A percentile compares a stretch with the other conserved stretches of the same genome.
Conservation (phyloP, 2,888 invertebrate genomes). For the Galerucella nymphaeae region DNA sequence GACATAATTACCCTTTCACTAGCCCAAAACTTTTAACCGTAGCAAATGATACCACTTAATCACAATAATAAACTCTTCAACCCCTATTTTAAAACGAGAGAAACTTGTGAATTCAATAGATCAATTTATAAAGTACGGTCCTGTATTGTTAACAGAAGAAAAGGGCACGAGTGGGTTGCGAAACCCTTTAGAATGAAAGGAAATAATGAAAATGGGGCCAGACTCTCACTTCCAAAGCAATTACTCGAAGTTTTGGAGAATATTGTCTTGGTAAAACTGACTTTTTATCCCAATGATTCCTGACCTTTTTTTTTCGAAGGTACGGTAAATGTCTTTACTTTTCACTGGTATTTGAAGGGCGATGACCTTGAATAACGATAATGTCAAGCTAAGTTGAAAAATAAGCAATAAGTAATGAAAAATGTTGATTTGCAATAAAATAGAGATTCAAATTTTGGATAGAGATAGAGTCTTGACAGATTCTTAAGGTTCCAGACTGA, state of each 20-base stretch:
- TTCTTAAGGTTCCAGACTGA: no score
- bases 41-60: no score
- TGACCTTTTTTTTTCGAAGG: conserved; percentile 16
- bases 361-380: background rate
- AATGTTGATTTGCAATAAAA: no score
- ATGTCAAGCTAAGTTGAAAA: background rate
- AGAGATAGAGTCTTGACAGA: no score
- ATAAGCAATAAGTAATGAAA: no score
- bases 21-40: no score
- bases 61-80: no score
- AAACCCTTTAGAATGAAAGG: conserved; percentile 19
- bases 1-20: no score
- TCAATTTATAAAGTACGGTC: conserved; percentile 19
- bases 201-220: conserved; percentile 30
- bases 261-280: conserved; percentile 27
- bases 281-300: conserved; percentile 11
- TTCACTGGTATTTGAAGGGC: no score
- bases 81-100: no score
- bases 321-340: background rate
- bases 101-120: background rate
- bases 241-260: conserved; percentile 23
- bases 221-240: conserved; percentile 32
- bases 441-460: no score
- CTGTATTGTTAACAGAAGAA: conserved; percentile 23
- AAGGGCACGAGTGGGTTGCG: conserved; percentile 21